Evolutionary conservation across 2,888 invertebrate species (phyloP), one percentile per base, ranked within the genome.

Genomic region (Pollenia amentaria): DNA sequence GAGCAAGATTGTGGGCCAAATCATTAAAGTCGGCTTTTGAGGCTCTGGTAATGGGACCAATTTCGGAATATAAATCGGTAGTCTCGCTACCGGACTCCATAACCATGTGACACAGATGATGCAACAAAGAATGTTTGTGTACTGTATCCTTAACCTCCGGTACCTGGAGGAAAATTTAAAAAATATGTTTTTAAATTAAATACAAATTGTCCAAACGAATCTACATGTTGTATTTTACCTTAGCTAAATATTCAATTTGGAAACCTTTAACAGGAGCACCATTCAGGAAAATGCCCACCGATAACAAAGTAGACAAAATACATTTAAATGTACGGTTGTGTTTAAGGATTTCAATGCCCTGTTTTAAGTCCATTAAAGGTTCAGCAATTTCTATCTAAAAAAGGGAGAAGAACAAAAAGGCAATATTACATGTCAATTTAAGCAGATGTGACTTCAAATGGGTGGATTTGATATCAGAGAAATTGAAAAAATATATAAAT

Each of bases 101-200:
- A 87, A 99, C 98, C 95, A 99, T 98, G 93, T 98, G 97, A 93
- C 99, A 99, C 88, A 99, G 95, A 93, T 99, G 99, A 94, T 99
- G 98, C 85, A 99, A 95, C 85, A 99, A 94, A 8, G 99, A 98
- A 94, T 99, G 99, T 93, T 99, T 99, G 93, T 99, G 98, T 55
- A 99, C 99, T 0, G 99, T 99, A 94, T 99, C 99, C 94, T 99
- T 99, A 60, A 99, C 98, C 94, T 99, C 98, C 91, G 99, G 98
- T 90, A 98, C 98, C 95, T 91, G 18, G 0, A 7, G n/a, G 10
- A 38, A 9, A 21, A 67, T 11, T 16, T 10, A 14, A 2, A 7
- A 16, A 18, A 1, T n/a, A 38, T 65, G 55, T 55, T 40, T 64
- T 18, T 3, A 16, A 8, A 14, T 44, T 18, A 29, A 29, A 4